Percentiles rank a stretch among this genome's conserved stretches.
These are phyloP conservation scores for Enhydra lutris DNA, from an alignment of 2,113 vertebrate genomes.

Conservation along the genomic window DNA sequence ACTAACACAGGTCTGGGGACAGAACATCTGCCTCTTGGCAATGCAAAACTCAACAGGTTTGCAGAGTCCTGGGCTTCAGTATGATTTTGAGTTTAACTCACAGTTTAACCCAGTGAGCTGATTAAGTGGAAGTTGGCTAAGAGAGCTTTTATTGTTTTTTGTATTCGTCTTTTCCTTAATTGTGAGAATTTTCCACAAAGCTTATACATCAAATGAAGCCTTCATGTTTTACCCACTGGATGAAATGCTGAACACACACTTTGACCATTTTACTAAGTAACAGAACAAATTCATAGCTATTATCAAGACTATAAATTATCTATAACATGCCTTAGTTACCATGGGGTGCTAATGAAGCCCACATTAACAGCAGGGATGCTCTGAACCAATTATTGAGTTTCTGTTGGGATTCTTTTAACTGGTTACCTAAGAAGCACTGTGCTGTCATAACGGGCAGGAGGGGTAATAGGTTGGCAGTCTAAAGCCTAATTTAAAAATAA, in stretches of 20 bases:
- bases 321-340: background rate
- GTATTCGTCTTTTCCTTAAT: background rate
- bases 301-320: background rate
- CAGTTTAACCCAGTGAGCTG: background rate
- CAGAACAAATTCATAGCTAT: background rate
- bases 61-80: background rate
- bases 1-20: background rate
- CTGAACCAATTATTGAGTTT: background rate
- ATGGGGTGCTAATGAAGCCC: background rate
- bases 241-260: background rate
- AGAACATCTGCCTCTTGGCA: background rate
- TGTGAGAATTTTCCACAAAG: background rate
- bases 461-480: background rate
- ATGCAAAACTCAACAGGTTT: background rate
- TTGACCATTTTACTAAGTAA: background rate
- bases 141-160: background rate
- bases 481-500: constrained; percentile 15
- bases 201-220: background rate
- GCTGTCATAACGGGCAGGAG: fast-evolving
- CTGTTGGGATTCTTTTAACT: background rate
- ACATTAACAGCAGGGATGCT: background rate
- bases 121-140: background rate
- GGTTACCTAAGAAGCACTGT: background rate
- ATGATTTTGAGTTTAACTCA: background rate
- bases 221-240: background rate